These are phyloP conservation scores for Sebastes itinus DNA, from an alignment of 2,797 vertebrate species.

Conservation along the genomic window DNA sequence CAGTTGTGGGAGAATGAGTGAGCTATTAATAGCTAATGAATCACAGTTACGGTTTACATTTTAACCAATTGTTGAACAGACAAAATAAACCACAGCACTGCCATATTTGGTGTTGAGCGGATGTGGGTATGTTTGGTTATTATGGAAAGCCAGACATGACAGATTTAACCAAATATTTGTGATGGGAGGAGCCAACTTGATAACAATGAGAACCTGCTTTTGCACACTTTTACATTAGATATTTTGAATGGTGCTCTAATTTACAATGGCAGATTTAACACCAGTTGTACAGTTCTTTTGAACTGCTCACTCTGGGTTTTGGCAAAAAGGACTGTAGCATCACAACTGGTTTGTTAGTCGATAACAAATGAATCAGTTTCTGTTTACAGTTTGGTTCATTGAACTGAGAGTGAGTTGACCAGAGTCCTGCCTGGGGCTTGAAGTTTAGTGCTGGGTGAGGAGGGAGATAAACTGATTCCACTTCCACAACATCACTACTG, in stretches of 20 bases:
- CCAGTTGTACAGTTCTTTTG: slow-evolving; percentile 8
- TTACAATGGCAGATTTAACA: neutral
- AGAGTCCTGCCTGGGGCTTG: slow-evolving; percentile 16
- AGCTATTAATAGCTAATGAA: slow-evolving; percentile 35
- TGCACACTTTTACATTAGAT: neutral
- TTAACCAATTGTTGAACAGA: slow-evolving; percentile 35
- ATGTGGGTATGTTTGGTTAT: neutral
- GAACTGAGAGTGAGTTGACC: slow-evolving; percentile 30
- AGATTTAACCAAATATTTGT: neutral
- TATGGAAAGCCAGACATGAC: neutral
- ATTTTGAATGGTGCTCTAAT: neutral
- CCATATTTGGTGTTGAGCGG: slow-evolving; percentile 1
- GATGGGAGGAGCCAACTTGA: neutral
- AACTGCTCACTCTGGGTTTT: neutral
- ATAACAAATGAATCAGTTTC: slow-evolving; percentile 37
- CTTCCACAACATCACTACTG: neutral
- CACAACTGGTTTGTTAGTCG: slow-evolving; percentile 27
- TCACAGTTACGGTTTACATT: slow-evolving; percentile 45
- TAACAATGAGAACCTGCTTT: neutral
- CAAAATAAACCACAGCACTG: neutral
- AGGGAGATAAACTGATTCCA: neutral
- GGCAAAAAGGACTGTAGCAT: neutral
- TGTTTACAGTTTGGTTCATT: slow-evolving; percentile 47
- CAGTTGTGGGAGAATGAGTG: slow-evolving; percentile 9
- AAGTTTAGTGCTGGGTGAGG: slow-evolving; percentile 18